Base-by-base conservation (phyloP, 1,140 invertebrate species). In the Drosophila ironensis region DNA sequence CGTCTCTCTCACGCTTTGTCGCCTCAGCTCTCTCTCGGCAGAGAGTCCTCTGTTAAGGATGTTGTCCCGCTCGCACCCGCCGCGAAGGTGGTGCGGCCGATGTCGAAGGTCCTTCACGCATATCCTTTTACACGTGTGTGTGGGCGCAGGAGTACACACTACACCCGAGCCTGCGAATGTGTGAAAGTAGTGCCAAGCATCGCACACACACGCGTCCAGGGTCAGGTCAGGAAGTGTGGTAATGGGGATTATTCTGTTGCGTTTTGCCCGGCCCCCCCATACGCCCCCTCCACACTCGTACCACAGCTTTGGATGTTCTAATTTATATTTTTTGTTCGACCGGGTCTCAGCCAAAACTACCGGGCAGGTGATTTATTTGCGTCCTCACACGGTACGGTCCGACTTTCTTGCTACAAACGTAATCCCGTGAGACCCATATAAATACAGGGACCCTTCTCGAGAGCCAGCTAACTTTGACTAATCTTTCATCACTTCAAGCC, bases 201-300 rank as follows among this genome's bases (percentile, higher is more conserved):
- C 24, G 51, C 37, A 38, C 47, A 56, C 56, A 35, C 42, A 59
- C 59, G 47, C 56, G 59, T 50, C 80, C 78, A 84, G 78, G 78
- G 78, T 84, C 78, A 84, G 73, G 80, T 84, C 78, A 84, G 73
- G 80, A 73, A 73, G 64, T 78, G 54, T 86, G 69, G 60, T 60
- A 84, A 81, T 57, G 56, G 24, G 70, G 63, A 60, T 48, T 38
- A 67, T 81, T 72, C 60, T 63, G 61, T 72, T 75, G 76, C 77
- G 33, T 37, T 67, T 60, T 52, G 9, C 19, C 40, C 41, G 27
- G 7, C 8, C 5, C 14, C 8, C n/a, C 19, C 19, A 30, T 11
- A n/a, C n/a, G 8, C 22, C 0, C 24, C 7, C 17, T 9, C 42
- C 35, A 16, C 48, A 40, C 48, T 25, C 30, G 24, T 19, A 16